A percentile compares a stretch with the other conserved stretches of the same genome.
These are phyloP conservation scores for Peromyscus leucopus DNA, from an alignment of 2,113 vertebrate genomes.

Conservation along the genomic window DNA sequence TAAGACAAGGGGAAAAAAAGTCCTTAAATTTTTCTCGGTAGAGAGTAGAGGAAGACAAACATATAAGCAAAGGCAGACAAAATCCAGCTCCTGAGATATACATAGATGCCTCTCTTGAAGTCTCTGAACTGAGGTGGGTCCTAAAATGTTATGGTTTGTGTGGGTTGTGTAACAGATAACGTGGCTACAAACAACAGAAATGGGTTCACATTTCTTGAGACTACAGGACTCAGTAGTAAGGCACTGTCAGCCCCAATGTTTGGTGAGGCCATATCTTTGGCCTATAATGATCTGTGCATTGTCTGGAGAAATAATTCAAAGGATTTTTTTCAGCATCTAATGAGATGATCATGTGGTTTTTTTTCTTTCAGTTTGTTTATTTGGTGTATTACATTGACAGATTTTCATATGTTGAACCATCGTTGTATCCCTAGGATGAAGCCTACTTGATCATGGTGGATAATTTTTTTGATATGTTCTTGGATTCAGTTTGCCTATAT, in stretches of 20 bases:
- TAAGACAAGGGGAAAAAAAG: neutral
- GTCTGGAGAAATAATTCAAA: neutral
- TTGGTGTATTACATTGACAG: too few relatives aligned
- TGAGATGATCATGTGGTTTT: too few relatives aligned
- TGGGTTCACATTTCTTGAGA: neutral
- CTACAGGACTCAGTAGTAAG: neutral
- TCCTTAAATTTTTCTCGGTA: neutral
- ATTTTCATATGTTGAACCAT: too few relatives aligned
- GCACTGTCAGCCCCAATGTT: too few relatives aligned
- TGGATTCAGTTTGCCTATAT: too few relatives aligned
- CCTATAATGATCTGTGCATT: neutral
- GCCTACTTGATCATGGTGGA: too few relatives aligned
- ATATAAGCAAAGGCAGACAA: neutral
- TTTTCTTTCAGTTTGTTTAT: too few relatives aligned
- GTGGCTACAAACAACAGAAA: neutral
- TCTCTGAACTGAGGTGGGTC: neutral
- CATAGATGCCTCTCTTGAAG: too few relatives aligned
- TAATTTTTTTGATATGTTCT: too few relatives aligned
- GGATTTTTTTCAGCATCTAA: too few relatives aligned
- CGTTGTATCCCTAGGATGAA: too few relatives aligned
- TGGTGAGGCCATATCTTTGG: neutral
- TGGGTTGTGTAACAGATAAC: neutral
- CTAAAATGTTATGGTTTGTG: neutral
- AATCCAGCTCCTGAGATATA: neutral
- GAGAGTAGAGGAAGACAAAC: neutral